phyloP scores from a whole-genome alignment of 92 coral and sea anemone species.

The Actinernus sp. region DNA sequence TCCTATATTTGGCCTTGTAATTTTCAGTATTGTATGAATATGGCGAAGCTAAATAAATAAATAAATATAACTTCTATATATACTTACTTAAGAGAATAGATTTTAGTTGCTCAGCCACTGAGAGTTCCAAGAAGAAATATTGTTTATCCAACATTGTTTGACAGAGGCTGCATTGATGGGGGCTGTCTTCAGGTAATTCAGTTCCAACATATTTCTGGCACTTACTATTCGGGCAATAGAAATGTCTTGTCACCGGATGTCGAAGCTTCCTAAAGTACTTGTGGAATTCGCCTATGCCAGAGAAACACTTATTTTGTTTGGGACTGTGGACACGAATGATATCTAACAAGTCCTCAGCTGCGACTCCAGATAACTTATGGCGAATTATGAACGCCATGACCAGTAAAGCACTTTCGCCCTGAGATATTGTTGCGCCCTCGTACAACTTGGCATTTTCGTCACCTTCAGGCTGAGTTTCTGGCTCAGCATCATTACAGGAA shows the following conservation, averaged over 20 bases:
- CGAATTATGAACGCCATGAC: constrained; percentile 50
- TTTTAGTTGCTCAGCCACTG: constrained; percentile 37
- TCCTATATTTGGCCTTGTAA: too few relatives aligned
- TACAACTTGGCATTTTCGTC: too few relatives aligned
- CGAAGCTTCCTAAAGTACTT: constrained; percentile 21
- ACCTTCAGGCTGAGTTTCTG: too few relatives aligned
- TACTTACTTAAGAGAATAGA: constrained; percentile 34
- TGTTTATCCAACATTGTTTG: constrained; percentile 5
- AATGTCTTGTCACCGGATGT: constrained; percentile 34
- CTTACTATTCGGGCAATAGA: constrained; percentile 22
- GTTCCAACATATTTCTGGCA: constrained; percentile 36
- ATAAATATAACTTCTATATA: too few relatives aligned
- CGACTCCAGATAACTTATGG: constrained; percentile 41
- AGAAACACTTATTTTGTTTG: constrained; percentile 13
- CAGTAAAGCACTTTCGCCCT: constrained; percentile 31
- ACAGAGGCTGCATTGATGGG: constrained; percentile 27
- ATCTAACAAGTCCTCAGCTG: constrained; percentile 39
- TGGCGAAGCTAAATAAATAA: too few relatives aligned
- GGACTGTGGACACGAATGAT: constrained; percentile 28
- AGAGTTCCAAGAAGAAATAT: constrained; percentile 29
- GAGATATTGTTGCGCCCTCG: constrained; percentile 10
- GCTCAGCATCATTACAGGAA: too few relatives aligned
- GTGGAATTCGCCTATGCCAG: constrained; percentile 24
- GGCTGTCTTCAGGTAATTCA: constrained; percentile 18
- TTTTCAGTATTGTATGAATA: too few relatives aligned